Percentiles rank a stretch among this genome's conserved stretches.
phyloP scores from a whole-genome alignment of 2,797 vertebrate species.

The Eulemur coronatus region DNA sequence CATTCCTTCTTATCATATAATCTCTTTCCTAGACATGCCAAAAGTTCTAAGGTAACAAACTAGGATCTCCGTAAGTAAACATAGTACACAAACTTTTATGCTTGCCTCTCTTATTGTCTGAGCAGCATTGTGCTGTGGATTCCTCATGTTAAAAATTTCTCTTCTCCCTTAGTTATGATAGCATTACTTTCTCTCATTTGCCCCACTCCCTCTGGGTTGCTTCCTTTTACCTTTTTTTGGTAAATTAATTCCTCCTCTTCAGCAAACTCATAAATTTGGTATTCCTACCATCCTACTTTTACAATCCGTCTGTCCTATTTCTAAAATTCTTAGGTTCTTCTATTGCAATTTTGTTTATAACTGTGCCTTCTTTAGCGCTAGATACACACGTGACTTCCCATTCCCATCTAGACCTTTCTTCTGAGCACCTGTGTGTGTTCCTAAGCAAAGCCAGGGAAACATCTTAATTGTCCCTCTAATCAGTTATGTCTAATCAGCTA shows the following conservation, averaged over 20 bases:
- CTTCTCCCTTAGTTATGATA: not conserved
- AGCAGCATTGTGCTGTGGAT: not conserved
- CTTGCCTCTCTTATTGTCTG: not conserved
- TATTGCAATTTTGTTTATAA: not conserved
- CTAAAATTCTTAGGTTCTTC: not conserved
- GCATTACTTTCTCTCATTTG: not conserved
- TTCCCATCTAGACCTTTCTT: not conserved
- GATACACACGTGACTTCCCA: not conserved
- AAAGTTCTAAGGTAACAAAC: not conserved
- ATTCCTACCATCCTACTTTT: not conserved
- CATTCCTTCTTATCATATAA: not conserved
- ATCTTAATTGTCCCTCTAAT: not conserved
- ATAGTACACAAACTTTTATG: not conserved
- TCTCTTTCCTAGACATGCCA: not conserved
- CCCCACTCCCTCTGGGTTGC: not conserved
- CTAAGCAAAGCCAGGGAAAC: not conserved
- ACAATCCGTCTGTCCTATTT: not conserved
- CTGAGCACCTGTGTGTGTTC: not conserved
- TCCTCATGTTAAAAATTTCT: not conserved
- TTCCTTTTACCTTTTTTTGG: not conserved
- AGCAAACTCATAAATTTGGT: not conserved
- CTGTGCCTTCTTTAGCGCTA: not conserved
- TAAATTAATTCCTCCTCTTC: not conserved
- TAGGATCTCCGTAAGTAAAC: not conserved
- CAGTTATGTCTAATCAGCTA: not conserved